Evolutionary conservation across 2,113 vertebrate genomes (phyloP).

Genomic region (Octodon degus): DNA sequence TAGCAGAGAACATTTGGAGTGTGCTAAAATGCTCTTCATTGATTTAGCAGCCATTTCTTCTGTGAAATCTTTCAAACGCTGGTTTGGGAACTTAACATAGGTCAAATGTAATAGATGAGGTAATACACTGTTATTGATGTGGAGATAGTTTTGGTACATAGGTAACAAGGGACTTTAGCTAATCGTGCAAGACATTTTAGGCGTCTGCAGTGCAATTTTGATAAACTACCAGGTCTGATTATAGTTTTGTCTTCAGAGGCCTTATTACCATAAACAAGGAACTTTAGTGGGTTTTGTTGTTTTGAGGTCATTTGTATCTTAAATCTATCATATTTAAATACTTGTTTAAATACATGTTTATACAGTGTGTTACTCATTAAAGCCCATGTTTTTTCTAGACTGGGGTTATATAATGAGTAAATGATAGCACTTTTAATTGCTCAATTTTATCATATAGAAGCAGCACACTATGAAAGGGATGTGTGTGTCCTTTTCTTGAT

Average conservation of each 20-base stretch:
- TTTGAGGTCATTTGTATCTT: constrained; percentile 64
- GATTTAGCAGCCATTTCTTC: constrained; percentile 68
- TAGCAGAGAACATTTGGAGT: constrained; percentile 14
- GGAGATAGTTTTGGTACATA: background rate
- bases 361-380: constrained; percentile 2
- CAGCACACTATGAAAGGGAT: background rate
- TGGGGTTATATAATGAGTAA: constrained; percentile 72
- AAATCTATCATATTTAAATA: constrained; percentile 40
- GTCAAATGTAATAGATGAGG: background rate
- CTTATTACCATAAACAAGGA: constrained; percentile 47
- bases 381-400: constrained; percentile 17
- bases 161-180: background rate
- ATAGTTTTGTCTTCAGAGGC: constrained; percentile 28
- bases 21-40: constrained; percentile 38
- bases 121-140: background rate
- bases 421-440: constrained; percentile 61
- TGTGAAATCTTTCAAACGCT: background rate
- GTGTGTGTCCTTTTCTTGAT: background rate
- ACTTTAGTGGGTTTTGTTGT: constrained; percentile 67
- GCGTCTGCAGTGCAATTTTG: background rate
- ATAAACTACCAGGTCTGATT: constrained; percentile 23
- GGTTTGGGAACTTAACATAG: constrained; percentile 27
- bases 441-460: constrained; percentile 44
- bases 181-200: background rate
- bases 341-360: constrained; percentile 27